Evolutionary conservation across 2,113 vertebrate species (phyloP).

Genomic region (Peromyscus maniculatus): DNA sequence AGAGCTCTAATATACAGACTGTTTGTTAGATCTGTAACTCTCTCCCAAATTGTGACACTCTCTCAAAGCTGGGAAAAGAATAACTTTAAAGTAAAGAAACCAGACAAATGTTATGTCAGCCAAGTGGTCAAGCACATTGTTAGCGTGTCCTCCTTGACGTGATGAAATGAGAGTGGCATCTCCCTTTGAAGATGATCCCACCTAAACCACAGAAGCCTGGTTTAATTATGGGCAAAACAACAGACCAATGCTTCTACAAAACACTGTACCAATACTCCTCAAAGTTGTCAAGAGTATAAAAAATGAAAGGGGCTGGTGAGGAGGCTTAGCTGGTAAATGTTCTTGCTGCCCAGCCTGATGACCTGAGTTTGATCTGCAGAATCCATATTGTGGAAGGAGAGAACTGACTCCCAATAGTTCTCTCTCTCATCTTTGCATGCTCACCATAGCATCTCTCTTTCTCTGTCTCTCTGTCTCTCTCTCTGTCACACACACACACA

Average conservation of each 20-base stretch:
- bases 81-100: neutral
- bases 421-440: neutral
- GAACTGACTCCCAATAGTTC: neutral
- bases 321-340: neutral
- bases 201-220: neutral
- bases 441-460: too few species aligned
- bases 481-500: neutral
- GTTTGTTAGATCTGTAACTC: neutral
- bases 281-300: neutral
- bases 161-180: neutral
- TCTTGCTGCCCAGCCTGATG: neutral
- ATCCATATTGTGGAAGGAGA: neutral
- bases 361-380: neutral
- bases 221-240: conserved; percentile 34
- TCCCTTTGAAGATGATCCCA: neutral
- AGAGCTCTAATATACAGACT: neutral
- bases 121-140: neutral
- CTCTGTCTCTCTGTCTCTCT: too few species aligned
- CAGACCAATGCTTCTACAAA: neutral
- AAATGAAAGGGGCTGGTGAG: neutral
- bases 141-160: neutral
- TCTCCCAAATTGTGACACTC: neutral
- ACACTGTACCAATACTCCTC: neutral
- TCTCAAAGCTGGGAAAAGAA: neutral
- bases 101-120: neutral